Evolutionary conservation across 30 jellyfish, hydroid and myxozoan species (phyloP), one percentile per base, ranked within the genome.

Genomic region (Hydractinia echinata): DNA sequence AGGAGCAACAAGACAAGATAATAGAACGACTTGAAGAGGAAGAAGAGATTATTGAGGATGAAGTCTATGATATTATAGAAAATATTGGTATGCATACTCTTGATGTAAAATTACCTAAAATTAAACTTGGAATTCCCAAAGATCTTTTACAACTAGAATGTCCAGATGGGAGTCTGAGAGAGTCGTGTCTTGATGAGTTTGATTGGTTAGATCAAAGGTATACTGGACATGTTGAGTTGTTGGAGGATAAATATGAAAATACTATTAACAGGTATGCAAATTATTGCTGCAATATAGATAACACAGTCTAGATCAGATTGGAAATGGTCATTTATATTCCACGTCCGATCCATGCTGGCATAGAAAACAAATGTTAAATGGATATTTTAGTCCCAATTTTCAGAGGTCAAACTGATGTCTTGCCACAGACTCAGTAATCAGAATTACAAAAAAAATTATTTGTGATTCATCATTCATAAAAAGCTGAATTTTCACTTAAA

Each of bases 221-320:
- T 83, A 87, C 67, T 61, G 62, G 71, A 48, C 85, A 90, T 54
- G 62, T 90, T 53, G 69, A 76, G 60, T 66, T 60, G 76, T 78
- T 90, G 67, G 95, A 90, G 51, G 94, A 85, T 62, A 76, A 76
- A 56, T 90, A 85, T 86, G 64, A 83, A 10, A 92, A 67, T 39
- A 84, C 60, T 10, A 60, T 85, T 50, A 39, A 73, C 78, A 90
- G 95, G 97, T 90, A 60, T 30, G 44, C 44, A 30, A 30, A 30
- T 30, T 30, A 30, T 30, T 30, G 44, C 44, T 30, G 44, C 44
- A 30, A 30, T 30, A 30, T 30, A 30, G 44, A 30, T 30, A 30
- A 30, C 44, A 30, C 44, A 30, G 44, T 30, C 44, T 0, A 30
- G 44, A 30, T 30, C 44, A 30, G 44, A 30, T 30, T 30, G 44